Conservation (phyloP, 2,797 vertebrate species). For the Odontamblyopus lacepedii region DNA sequence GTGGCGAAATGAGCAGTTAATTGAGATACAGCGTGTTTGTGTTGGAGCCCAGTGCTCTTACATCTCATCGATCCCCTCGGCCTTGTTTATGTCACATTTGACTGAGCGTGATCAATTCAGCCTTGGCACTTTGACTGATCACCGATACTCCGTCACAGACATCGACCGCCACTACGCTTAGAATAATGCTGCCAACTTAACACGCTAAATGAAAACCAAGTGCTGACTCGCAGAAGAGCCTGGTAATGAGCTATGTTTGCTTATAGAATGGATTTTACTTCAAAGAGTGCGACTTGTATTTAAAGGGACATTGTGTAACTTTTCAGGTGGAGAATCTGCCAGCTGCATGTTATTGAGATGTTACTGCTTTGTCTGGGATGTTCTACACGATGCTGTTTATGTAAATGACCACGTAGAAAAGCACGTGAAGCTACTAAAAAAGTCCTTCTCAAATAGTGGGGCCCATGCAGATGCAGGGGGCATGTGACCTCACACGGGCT, state of each 20-base stretch:
- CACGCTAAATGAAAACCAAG: conserved; percentile 51
- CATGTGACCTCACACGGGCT: no score
- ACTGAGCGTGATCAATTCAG: conserved; percentile 78
- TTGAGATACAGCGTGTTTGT: conserved; percentile 77
- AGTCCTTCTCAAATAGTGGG: no score
- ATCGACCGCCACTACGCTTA: conserved; percentile 71
- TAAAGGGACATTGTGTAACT: no score
- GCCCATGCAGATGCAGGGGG: no score
- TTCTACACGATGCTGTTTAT: no score
- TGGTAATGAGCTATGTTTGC: background rate
- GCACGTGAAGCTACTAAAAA: no score
- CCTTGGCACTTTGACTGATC: conserved; percentile 79
- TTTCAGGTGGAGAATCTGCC: no score
- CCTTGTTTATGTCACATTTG: conserved; percentile 82
- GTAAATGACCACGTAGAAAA: no score
- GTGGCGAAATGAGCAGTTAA: conserved; percentile 60
- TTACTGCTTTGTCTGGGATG: no score
- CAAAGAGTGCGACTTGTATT: background rate
- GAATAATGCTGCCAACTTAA: conserved; percentile 72
- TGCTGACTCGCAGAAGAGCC: conserved; percentile 34
- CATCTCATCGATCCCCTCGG: conserved; percentile 55
- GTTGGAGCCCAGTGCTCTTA: conserved; percentile 57
- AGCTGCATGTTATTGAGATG: no score
- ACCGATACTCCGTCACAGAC: conserved; percentile 70
- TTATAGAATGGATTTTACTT: background rate